Evolutionary conservation across 2,113 vertebrate species (phyloP).

Genomic region (Oryzias celebensis): DNA sequence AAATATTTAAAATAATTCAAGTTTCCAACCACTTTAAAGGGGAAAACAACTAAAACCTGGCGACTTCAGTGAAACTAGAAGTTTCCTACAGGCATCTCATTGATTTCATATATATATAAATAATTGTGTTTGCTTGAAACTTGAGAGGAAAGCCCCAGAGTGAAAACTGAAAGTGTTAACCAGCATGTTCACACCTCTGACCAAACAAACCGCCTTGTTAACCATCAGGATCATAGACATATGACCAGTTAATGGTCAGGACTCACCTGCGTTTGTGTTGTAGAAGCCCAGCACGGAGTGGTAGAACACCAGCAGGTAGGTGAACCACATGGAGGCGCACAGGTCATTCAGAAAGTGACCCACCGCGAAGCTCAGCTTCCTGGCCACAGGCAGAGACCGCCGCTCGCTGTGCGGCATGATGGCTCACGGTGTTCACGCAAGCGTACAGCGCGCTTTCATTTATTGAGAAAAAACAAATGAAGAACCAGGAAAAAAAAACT

Average conservation of each 20-base stretch:
- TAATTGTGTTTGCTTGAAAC: no score
- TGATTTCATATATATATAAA: no score
- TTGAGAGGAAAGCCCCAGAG: not conserved
- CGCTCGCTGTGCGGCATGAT: slow-evolving; percentile 37
- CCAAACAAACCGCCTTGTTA: not conserved
- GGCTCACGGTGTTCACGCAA: not conserved
- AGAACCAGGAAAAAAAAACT: not conserved
- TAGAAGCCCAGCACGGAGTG: slow-evolving; percentile 87
- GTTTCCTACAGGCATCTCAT: no score
- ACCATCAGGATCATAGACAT: no score
- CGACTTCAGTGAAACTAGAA: no score
- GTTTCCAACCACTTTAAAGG: no score
- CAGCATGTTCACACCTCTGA: not conserved
- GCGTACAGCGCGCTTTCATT: not conserved
- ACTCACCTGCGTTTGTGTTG: slow-evolving; percentile 76
- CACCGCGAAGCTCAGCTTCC: slow-evolving; percentile 81
- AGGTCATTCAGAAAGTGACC: slow-evolving; percentile 94
- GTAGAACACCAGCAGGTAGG: slow-evolving; percentile 89
- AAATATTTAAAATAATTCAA: no score
- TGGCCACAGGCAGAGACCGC: slow-evolving; percentile 50
- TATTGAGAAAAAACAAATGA: not conserved
- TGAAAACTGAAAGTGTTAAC: not conserved
- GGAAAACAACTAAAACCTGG: no score
- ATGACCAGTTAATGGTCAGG: no score
- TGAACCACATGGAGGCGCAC: slow-evolving; percentile 94